Percentiles rank a stretch among this genome's conserved stretches.
phyloP scores from a whole-genome alignment of 1,140 invertebrate species.

The Procambarus virginalis region DNA sequence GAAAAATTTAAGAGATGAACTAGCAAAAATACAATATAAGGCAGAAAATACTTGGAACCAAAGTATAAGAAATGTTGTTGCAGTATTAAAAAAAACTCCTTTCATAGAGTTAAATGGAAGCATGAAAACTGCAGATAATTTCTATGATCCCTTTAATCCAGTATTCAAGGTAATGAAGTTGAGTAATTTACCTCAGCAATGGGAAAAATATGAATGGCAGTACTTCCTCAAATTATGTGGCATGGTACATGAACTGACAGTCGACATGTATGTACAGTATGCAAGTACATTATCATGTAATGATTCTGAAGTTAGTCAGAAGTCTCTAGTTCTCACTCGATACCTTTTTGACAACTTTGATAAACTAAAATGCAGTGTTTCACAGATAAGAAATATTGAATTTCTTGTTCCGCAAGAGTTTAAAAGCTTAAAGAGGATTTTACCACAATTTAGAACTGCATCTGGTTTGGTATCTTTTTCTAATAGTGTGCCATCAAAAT shows the following conservation, averaged over 20 bases:
- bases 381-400: constrained; percentile 11
- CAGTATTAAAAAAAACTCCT: background rate
- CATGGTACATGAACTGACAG: constrained; percentile 9
- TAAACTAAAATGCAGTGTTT: background rate
- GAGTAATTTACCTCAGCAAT: constrained; percentile 29
- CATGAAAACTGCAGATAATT: constrained; percentile 18
- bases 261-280: constrained; percentile 17
- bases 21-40: background rate
- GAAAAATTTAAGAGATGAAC: background rate
- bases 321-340: constrained; percentile 11
- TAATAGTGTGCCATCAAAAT: background rate
- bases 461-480: constrained; percentile 31
- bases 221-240: constrained; percentile 22
- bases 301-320: constrained; percentile 19
- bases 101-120: constrained; percentile 10
- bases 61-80: background rate
- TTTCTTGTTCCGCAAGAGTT: constrained; percentile 26
- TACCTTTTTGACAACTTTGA: constrained; percentile 1
- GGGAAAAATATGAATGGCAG: background rate
- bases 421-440: background rate
- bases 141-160: constrained; percentile 4
- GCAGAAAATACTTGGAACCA: background rate
- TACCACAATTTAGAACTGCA: constrained; percentile 16
- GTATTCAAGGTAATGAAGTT: constrained; percentile 29
- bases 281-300: background rate